Evolutionary conservation across 1,140 invertebrate species (phyloP), one percentile per base, ranked within the genome.

Genomic region (Drosophila rufa): DNA sequence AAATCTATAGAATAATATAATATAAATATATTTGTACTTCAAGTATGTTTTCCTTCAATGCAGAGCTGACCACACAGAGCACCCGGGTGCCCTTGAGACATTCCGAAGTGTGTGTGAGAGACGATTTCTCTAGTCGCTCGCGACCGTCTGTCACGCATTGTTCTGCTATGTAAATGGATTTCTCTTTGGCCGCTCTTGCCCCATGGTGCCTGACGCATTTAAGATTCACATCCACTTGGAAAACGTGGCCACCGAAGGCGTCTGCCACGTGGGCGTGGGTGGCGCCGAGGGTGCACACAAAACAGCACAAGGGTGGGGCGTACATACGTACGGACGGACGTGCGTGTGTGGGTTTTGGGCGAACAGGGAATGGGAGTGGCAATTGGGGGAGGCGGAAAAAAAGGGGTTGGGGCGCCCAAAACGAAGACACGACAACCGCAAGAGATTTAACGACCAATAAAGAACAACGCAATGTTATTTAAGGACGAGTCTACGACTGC

Each of bases 381-480:
- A 19, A 40, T 25, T 25, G 51, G 2, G 9, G 50, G 33, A 11
- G 53, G 27, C 33, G 33, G 38, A 33, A 57, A 25, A 75, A 33
- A 22, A 33, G 58, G 58, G 57, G 27, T n/a, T 42, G 61, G 62
- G 73, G 50, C 53, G 40, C 61, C 47, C 51, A 56, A 67, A 70
- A 56, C 78, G 82, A 81, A 83, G 85, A 79, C 84, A 85, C 79
- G 79, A 90, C 81, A 90, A 90, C 85, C 85, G 85, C 85, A 90
- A 90, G 85, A 90, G 85, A 90, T 90, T 90, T 90, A 90, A 90
- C 85, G 85, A 90, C 74, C 85, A 90, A 90, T 90, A 90, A 90
- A 90, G 84, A 87, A 87, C 80, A 87, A 79, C 80, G 84, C 84
- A 89, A 81, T 89, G 84, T 89, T 89, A 80, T 89, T 89, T 89